Evolutionary conservation across 2,888 invertebrate species (phyloP).

Genomic region (Drosophila borealis): DNA sequence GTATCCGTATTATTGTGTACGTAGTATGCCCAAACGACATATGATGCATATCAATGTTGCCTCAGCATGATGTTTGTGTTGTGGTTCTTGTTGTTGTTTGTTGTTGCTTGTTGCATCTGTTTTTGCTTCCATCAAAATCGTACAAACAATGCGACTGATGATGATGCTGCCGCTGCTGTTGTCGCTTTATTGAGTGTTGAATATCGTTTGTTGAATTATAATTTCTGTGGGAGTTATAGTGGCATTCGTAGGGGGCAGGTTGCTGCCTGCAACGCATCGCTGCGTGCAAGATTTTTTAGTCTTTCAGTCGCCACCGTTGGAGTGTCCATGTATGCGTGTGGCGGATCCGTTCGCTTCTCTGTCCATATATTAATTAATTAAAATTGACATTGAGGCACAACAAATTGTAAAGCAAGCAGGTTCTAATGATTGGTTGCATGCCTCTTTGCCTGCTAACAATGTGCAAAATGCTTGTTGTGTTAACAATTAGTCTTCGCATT

Average conservation of each 20-base stretch:
- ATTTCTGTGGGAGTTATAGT: constrained; percentile 40
- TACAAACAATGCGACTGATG: constrained; percentile 63
- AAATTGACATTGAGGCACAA: constrained; percentile 75
- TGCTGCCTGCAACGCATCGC: constrained; percentile 62
- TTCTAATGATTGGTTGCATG: constrained; percentile 75
- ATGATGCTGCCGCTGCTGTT: constrained; percentile 40
- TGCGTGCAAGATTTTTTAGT: constrained; percentile 49
- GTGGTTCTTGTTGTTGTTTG: constrained; percentile 12
- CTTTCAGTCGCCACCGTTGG: constrained; percentile 37
- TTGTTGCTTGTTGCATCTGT: constrained; percentile 10
- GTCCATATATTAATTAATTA: constrained; percentile 69
- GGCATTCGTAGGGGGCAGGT: constrained; percentile 2
- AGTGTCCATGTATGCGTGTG: constrained; percentile 5
- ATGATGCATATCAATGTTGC: constrained; percentile 56
- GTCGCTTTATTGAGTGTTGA: constrained; percentile 50
- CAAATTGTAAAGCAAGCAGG: constrained; percentile 76
- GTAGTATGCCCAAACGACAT: constrained; percentile 41
- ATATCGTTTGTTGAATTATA: constrained; percentile 68
- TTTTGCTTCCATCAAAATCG: constrained; percentile 64
- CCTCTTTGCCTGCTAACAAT: constrained; percentile 70
- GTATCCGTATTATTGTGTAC: constrained; percentile 43
- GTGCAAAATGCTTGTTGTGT: constrained; percentile 75
- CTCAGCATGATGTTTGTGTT: constrained; percentile 21
- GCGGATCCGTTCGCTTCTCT: constrained; percentile 2
- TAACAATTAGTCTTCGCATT: constrained; percentile 64